Evolutionary conservation across 2,797 vertebrate genomes (phyloP).

Genomic region (Percopsis omiscomaycus): DNA sequence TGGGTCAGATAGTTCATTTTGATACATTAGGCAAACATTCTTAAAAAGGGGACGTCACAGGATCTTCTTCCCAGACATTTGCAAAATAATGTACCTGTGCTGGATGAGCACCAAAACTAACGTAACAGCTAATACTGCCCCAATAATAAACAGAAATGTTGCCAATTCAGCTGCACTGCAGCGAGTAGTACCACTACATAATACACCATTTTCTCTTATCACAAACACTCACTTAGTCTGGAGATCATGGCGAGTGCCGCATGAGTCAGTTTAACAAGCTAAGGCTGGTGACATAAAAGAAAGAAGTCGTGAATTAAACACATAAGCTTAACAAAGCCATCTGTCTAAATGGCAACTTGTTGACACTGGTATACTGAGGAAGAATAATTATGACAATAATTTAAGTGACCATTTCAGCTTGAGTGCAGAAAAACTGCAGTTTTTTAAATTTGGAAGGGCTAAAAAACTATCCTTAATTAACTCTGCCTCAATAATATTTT

Average conservation of each 20-base stretch:
- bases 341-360: constrained; percentile 55
- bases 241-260: constrained; percentile 57
- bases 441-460: constrained; percentile 47
- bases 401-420: constrained; percentile 32
- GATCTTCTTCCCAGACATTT: constrained; percentile 34
- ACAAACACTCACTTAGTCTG: constrained; percentile 47
- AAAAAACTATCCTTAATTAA: constrained; percentile 36
- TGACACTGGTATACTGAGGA: constrained; percentile 63
- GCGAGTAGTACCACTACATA: constrained; percentile 71
- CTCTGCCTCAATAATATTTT: constrained; percentile 46
- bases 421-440: constrained; percentile 61
- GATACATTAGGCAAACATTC: constrained; percentile 51
- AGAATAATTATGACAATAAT: constrained; percentile 31
- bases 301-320: constrained; percentile 60
- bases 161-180: constrained; percentile 81
- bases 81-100: constrained; percentile 58
- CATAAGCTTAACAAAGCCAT: constrained; percentile 55
- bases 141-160: constrained; percentile 46
- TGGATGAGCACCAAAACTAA: constrained; percentile 53
- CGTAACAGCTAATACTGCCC: constrained; percentile 67
- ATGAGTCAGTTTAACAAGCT: constrained; percentile 69
- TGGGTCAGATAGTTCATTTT: constrained; percentile 53
- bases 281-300: constrained; percentile 72
- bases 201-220: constrained; percentile 66
- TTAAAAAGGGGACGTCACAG: constrained; percentile 27